Percentiles rank a stretch among this genome's conserved stretches.
Conservation (phyloP, 1,140 invertebrate species). For the Philotrypesis tridentata region DNA sequence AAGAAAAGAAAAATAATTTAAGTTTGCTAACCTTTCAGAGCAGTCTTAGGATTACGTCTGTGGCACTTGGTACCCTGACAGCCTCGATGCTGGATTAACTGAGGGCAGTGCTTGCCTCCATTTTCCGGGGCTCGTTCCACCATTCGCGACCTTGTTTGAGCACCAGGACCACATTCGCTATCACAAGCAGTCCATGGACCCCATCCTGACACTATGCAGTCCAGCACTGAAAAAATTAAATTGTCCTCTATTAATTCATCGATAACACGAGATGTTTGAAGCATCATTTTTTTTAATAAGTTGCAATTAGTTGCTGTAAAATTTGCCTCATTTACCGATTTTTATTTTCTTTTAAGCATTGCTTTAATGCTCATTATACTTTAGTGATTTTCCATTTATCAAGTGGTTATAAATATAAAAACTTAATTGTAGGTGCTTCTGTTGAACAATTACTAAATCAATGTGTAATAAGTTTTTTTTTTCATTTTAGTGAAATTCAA, state of each 20-base stretch:
- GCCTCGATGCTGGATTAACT: constrained; percentile 82
- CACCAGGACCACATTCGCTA: constrained; percentile 84
- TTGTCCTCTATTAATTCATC: not conserved
- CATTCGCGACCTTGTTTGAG: constrained; percentile 80
- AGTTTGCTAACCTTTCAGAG: constrained; percentile 78
- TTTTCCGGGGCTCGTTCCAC: constrained; percentile 81
- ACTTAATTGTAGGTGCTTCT: too few species aligned
- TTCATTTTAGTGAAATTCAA: too few species aligned
- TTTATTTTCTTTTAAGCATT: too few species aligned
- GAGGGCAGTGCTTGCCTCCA: constrained; percentile 85
- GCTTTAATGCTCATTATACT: too few species aligned
- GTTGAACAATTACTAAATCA: too few species aligned
- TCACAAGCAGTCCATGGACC: constrained; percentile 87
- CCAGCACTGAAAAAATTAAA: constrained; percentile 78
- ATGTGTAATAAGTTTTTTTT: too few species aligned
- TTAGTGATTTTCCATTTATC: too few species aligned
- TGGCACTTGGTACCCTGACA: constrained; percentile 85
- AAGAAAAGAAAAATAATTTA: constrained; percentile 23
- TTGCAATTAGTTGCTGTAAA: too few species aligned
- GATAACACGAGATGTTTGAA: too few species aligned
- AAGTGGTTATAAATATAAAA: too few species aligned
- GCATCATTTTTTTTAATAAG: too few species aligned
- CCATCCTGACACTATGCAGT: constrained; percentile 88
- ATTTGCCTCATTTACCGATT: too few species aligned
- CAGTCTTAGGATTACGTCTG: constrained; percentile 79